Percentiles rank a stretch among this genome's conserved stretches.
Conservation (phyloP, 2,113 vertebrate species). For the Anoura caudifer region DNA sequence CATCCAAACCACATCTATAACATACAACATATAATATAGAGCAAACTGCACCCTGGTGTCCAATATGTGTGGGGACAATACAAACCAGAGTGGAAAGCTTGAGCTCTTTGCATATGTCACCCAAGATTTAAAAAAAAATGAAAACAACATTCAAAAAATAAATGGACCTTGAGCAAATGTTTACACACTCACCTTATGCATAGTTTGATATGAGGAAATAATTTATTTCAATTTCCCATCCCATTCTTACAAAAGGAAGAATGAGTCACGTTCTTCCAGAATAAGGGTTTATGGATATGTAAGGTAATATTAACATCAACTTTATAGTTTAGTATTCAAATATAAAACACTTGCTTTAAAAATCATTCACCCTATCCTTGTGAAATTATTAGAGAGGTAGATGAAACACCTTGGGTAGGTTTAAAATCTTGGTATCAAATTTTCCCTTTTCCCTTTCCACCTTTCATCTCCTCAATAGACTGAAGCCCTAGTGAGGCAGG, state of each 20-base stretch:
- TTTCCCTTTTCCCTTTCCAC: not conserved
- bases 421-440: not conserved
- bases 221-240: not conserved
- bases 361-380: not conserved
- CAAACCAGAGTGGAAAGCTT: conserved; percentile 8
- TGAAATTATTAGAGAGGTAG: not conserved
- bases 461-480: not conserved
- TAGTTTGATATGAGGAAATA: not conserved
- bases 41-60: not conserved
- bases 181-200: not conserved
- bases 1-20: conserved; percentile 43
- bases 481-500: not conserved
- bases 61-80: not conserved
- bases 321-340: not conserved
- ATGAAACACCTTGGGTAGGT: not conserved
- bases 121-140: not conserved
- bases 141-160: not conserved
- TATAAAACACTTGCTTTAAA: not conserved
- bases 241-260: not conserved
- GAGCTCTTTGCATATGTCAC: not conserved
- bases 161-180: not conserved
- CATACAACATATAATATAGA: conserved; percentile 35
- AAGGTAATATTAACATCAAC: not conserved
- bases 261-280: not conserved
- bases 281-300: not conserved